Evolutionary conservation across 2,113 vertebrate genomes (phyloP).

Genomic region (Odobenus rosmarus): DNA sequence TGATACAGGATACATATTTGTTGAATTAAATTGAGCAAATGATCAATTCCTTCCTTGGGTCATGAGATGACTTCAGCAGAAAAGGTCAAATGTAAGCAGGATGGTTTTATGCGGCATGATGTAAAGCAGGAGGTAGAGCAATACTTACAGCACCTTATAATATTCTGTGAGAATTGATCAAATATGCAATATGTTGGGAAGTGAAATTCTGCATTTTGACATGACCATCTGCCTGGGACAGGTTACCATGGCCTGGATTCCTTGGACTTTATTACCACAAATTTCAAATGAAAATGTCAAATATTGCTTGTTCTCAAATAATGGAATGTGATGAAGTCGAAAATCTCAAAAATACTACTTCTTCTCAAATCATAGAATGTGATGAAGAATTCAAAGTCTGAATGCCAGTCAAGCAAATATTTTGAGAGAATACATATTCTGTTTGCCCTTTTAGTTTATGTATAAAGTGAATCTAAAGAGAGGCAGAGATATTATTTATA

Average conservation of each 20-base stretch:
- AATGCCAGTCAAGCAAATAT: conserved; percentile 55
- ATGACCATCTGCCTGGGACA: not conserved
- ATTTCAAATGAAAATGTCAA: conserved; percentile 60
- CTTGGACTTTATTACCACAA: not conserved
- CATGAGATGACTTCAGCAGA: not conserved
- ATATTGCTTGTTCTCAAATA: conserved; percentile 65
- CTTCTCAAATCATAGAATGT: conserved; percentile 67
- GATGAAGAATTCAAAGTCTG: conserved; percentile 75
- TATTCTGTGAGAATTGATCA: not conserved
- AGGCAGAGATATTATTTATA: conserved; percentile 80
- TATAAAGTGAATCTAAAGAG: conserved; percentile 80
- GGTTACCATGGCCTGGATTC: not conserved
- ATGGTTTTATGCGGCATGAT: not conserved
- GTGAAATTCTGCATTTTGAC: conserved; percentile 17
- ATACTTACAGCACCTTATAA: not conserved
- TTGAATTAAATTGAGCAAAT: not conserved
- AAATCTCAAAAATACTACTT: conserved; percentile 67
- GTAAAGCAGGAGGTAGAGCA: not conserved
- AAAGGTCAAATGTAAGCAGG: not conserved
- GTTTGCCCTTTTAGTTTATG: conserved; percentile 82
- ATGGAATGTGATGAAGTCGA: conserved; percentile 60
- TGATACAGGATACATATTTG: not conserved
- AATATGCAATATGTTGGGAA: not conserved
- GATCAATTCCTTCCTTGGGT: not conserved
- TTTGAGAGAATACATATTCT: conserved; percentile 77